Evolutionary conservation across 2,797 vertebrate genomes (phyloP).

Genomic region (Esox masquinongy): DNA sequence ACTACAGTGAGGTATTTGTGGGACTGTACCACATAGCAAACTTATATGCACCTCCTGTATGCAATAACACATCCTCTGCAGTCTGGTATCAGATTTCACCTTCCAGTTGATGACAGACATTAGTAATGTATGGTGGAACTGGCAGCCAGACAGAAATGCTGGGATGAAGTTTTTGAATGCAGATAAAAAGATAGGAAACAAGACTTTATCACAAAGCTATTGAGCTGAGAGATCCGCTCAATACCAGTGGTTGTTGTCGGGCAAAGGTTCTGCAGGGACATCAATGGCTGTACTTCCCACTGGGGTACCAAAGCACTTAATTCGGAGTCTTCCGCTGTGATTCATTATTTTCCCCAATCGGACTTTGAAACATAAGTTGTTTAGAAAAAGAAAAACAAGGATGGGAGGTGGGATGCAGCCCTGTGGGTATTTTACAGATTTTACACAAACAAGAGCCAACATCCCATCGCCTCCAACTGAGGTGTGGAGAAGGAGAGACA

Average conservation of each 20-base stretch:
- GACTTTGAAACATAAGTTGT: neutral
- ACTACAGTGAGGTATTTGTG: neutral
- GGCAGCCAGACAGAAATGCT: too few relatives aligned
- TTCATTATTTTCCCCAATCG: neutral
- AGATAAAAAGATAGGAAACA: neutral
- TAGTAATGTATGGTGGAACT: neutral
- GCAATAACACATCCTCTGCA: neutral
- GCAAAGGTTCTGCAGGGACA: neutral
- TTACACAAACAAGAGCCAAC: neutral
- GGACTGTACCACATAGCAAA: neutral
- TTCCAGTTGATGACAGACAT: neutral
- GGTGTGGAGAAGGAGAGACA: constrained; percentile 1
- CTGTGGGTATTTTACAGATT: neutral
- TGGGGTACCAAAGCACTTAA: neutral
- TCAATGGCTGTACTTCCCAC: neutral
- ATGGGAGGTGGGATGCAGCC: neutral
- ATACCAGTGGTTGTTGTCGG: neutral
- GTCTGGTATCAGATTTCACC: neutral
- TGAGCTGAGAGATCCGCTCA: neutral
- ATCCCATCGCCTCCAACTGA: neutral
- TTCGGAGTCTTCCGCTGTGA: neutral
- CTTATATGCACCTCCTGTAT: neutral
- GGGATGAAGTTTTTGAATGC: neutral
- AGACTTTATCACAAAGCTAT: neutral
- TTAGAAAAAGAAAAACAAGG: neutral